These are phyloP conservation scores for Acrocera orbiculus DNA, from an alignment of 2,888 invertebrate species.

Conservation along the genomic window DNA sequence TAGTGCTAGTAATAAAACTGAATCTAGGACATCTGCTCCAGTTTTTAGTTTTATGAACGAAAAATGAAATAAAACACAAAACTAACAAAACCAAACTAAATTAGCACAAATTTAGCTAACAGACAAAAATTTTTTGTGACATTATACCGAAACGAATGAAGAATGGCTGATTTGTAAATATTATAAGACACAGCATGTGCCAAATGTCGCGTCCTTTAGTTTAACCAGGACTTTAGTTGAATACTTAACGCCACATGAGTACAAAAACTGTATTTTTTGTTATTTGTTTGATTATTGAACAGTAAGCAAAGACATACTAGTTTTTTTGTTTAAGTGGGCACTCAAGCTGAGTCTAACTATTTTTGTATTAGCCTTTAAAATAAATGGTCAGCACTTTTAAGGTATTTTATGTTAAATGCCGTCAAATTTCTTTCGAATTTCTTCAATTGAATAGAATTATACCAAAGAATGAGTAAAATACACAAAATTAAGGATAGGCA, in stretches of 20 bases:
- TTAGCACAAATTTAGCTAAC: too few relatives aligned
- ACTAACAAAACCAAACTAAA: too few relatives aligned
- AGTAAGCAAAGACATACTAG: not conserved
- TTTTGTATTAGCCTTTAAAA: slow-evolving; percentile 7
- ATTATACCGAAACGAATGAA: slow-evolving; percentile 6
- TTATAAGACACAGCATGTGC: slow-evolving; percentile 13
- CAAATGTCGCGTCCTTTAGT: slow-evolving; percentile 11
- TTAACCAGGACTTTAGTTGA: slow-evolving; percentile 2
- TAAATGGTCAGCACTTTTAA: too few relatives aligned
- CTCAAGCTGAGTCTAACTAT: slow-evolving; percentile 11
- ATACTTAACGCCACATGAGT: slow-evolving; percentile 6
- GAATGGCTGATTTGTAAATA: slow-evolving; percentile 12
- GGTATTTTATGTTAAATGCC: slow-evolving; percentile 11
- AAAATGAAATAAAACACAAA: slow-evolving; percentile 1
- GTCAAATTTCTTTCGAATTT: slow-evolving; percentile 12
- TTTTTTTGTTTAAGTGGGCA: slow-evolving; percentile 9
- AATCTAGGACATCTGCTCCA: slow-evolving; percentile 5
- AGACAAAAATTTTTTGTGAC: not conserved
- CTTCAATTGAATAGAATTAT: slow-evolving; percentile 3
- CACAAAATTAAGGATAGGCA: slow-evolving; percentile 11
- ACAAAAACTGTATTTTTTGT: slow-evolving; percentile 1
- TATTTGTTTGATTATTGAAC: not conserved
- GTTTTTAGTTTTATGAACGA: slow-evolving; percentile 4
- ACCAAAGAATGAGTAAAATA: slow-evolving; percentile 9
- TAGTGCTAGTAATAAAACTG: too few relatives aligned